Conservation (phyloP, 2,888 invertebrate species). For the Callyntrura sp. region DNA sequence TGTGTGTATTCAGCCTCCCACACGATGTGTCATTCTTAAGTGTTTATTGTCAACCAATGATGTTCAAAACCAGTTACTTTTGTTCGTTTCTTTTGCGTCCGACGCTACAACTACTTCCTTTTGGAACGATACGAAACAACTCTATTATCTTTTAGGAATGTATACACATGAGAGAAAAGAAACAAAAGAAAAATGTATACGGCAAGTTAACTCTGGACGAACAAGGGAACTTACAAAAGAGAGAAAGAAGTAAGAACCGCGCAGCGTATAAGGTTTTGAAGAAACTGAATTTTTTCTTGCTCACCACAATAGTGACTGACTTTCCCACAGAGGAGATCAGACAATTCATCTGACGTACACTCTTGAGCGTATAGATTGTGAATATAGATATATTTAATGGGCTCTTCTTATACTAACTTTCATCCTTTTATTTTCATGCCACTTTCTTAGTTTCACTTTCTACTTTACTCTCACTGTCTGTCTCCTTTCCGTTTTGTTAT, state of each 20-base stretch:
- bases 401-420: background rate
- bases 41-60: constrained; percentile 42
- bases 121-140: constrained; percentile 17
- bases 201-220: constrained; percentile 12
- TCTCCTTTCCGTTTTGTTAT: constrained; percentile 19
- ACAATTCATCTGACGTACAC: background rate
- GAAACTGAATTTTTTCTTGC: background rate
- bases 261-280: background rate
- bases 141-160: background rate
- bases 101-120: constrained; percentile 8
- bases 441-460: constrained; percentile 24
- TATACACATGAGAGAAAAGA: constrained; percentile 18
- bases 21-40: background rate
- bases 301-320: constrained; percentile 37
- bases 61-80: constrained; percentile 23
- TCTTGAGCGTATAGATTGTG: background rate
- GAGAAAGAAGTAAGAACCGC: background rate
- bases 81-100: background rate
- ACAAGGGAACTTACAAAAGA: constrained; percentile 27
- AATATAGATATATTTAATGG: background rate
- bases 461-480: constrained; percentile 28
- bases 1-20: background rate
- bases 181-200: constrained; percentile 7
- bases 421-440: too few relatives aligned
- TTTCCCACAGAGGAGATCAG: constrained; percentile 5